These are phyloP conservation scores for Tachycineta bicolor DNA, from an alignment of 2,113 vertebrate species.

Conservation along the genomic window DNA sequence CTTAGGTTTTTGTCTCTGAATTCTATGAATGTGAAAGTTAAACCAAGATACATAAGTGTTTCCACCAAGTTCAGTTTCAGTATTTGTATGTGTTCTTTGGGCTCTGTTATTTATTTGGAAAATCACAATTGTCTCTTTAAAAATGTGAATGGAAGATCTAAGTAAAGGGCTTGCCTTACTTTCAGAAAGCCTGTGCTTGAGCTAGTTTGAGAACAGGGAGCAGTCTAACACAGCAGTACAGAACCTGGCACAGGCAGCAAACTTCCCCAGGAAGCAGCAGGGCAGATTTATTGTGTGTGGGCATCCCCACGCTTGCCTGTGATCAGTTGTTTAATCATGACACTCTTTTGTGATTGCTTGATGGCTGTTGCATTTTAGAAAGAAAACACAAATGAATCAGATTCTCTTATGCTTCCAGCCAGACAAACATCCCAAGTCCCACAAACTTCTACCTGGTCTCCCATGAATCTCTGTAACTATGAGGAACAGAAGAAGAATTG, in stretches of 20 bases:
- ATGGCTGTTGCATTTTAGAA: not conserved
- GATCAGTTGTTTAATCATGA: not conserved
- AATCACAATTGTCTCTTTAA: not conserved
- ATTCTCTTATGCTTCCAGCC: not conserved
- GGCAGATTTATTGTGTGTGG: not conserved
- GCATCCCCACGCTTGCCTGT: not conserved
- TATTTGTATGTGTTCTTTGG: not conserved
- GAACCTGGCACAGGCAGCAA: not conserved
- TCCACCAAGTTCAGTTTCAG: not conserved
- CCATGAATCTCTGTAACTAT: not conserved
- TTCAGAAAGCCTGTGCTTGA: not conserved
- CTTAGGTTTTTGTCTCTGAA: not conserved
- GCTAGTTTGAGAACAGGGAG: not conserved
- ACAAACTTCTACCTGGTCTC: not conserved
- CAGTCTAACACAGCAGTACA: not conserved
- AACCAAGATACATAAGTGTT: not conserved
- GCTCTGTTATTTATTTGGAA: not conserved
- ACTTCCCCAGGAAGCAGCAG: not conserved
- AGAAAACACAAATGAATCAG: not conserved
- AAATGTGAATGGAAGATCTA: not conserved
- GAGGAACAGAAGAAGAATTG: not conserved
- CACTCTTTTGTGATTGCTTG: not conserved
- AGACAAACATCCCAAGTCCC: not conserved
- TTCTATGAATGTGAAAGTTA: not conserved
- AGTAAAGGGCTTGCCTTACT: not conserved